phyloP scores from a whole-genome alignment of 1,140 invertebrate genomes.

The Daktulosphaira vitifoliae region DNA sequence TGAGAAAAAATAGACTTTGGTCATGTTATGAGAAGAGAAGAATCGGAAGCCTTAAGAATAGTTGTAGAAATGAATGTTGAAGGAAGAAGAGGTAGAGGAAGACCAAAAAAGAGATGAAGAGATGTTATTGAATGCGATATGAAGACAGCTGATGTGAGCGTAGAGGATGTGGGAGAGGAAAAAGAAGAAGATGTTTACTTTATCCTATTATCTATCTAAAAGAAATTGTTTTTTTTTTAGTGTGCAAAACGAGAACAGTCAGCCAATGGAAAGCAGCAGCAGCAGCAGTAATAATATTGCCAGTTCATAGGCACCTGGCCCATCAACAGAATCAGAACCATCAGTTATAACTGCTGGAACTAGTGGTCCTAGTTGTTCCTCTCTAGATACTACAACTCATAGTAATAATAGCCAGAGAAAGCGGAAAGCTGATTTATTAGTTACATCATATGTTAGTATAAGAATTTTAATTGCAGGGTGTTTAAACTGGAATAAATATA shows the following conservation, averaged over 20 bases:
- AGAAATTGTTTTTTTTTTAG: conserved; percentile 15
- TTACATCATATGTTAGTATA: conserved; percentile 20
- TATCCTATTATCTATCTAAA: too few species aligned
- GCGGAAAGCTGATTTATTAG: conserved; percentile 21
- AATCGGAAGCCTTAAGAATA: too few species aligned
- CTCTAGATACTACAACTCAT: conserved; percentile 24
- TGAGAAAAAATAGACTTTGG: too few species aligned
- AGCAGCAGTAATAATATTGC: conserved; percentile 18
- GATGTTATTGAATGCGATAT: too few species aligned
- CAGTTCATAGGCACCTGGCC: conserved; percentile 19
- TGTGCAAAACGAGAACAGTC: conserved; percentile 18
- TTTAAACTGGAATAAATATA: too few species aligned
- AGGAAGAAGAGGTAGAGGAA: too few species aligned
- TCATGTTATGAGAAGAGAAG: too few species aligned
- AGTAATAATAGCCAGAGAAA: conserved; percentile 9
- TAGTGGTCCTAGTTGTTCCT: conserved; percentile 27
- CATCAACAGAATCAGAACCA: conserved; percentile 24
- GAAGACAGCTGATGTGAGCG: too few species aligned
- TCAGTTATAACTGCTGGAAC: conserved; percentile 17
- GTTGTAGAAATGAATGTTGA: too few species aligned
- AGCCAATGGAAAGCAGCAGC: conserved; percentile 14
- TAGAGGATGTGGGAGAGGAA: too few species aligned
- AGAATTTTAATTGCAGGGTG: background rate
- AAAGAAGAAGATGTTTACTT: too few species aligned
- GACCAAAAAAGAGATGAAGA: too few species aligned